A percentile compares a stretch with the other conserved stretches of the same genome.
These are phyloP conservation scores for Campoplex capitator DNA, from an alignment of 2,888 invertebrate species.

Conservation along the genomic window DNA sequence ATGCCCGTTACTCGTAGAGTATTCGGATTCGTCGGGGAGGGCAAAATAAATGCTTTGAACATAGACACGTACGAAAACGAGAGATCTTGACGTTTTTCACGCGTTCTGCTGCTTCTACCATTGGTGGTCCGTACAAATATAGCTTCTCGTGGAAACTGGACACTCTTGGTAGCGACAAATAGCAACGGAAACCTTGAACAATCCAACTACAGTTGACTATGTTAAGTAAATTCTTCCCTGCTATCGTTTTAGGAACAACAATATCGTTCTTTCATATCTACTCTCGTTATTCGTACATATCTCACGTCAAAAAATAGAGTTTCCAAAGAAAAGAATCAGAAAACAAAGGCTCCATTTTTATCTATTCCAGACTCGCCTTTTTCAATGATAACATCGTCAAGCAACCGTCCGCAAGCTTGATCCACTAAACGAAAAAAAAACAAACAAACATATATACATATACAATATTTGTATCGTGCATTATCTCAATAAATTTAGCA, in stretches of 20 bases:
- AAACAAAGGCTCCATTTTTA: not conserved
- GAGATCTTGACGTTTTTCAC: conserved; percentile 56
- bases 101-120: conserved; percentile 56
- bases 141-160: conserved; percentile 73
- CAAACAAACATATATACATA: not conserved
- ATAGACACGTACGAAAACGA: conserved; percentile 10
- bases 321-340: not conserved
- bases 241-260: conserved; percentile 15
- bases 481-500: conserved; percentile 39
- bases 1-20: conserved; percentile 44
- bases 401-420: conserved; percentile 22
- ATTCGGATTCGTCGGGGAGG: not conserved
- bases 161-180: conserved; percentile 68
- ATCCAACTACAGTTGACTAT: conserved; percentile 49
- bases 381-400: not conserved
- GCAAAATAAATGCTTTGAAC: conserved; percentile 3
- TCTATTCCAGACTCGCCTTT: not conserved
- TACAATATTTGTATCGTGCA: not conserved
- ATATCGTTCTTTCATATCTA: not conserved
- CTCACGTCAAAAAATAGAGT: not conserved
- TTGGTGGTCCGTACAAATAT: conserved; percentile 80
- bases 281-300: conserved; percentile 1
- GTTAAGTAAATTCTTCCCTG: conserved; percentile 19
- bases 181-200: conserved; percentile 66
- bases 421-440: conserved; percentile 10